Evolutionary conservation across 2,888 invertebrate genomes (phyloP).

Genomic region (Rotaria magnacalcarata): DNA sequence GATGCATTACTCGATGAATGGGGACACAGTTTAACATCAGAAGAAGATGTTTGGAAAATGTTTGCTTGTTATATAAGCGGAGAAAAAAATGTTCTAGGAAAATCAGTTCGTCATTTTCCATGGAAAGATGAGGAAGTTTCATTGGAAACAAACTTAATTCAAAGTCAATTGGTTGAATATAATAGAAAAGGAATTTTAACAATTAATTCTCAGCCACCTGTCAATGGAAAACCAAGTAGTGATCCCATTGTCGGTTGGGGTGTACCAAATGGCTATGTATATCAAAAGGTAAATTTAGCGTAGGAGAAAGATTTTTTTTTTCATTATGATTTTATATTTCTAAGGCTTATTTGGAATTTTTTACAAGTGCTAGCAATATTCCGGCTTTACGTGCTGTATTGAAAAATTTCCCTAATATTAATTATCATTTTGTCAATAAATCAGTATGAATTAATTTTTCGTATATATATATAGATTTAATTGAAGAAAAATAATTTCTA

Average conservation of each 20-base stretch:
- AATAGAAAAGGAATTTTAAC: constrained; percentile 63
- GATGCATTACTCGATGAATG: constrained; percentile 48
- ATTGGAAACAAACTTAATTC: constrained; percentile 61
- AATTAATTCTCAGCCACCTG: constrained; percentile 64
- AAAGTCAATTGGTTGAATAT: constrained; percentile 57
- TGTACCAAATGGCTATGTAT: constrained; percentile 63
- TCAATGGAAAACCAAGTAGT: constrained; percentile 62
- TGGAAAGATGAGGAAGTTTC: constrained; percentile 64
- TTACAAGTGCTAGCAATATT: constrained; percentile 52
- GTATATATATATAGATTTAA: neutral
- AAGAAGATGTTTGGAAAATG: constrained; percentile 63
- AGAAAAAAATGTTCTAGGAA: constrained; percentile 53
- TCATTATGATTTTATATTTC: constrained; percentile 44
- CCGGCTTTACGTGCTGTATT: constrained; percentile 37
- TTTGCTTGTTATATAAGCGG: constrained; percentile 62
- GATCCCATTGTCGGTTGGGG: constrained; percentile 65
- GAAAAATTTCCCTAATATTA: constrained; percentile 56
- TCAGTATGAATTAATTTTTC: neutral
- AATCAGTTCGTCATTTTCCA: constrained; percentile 56
- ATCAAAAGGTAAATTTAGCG: constrained; percentile 61
- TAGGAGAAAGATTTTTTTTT: too few species aligned
- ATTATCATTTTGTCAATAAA: constrained; percentile 63
- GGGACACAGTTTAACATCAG: constrained; percentile 48
- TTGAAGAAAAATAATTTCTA: constrained; percentile 49
- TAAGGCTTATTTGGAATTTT: constrained; percentile 64